Evolutionary conservation across 2,113 vertebrate species (phyloP).

Genomic region (Limanda limanda): DNA sequence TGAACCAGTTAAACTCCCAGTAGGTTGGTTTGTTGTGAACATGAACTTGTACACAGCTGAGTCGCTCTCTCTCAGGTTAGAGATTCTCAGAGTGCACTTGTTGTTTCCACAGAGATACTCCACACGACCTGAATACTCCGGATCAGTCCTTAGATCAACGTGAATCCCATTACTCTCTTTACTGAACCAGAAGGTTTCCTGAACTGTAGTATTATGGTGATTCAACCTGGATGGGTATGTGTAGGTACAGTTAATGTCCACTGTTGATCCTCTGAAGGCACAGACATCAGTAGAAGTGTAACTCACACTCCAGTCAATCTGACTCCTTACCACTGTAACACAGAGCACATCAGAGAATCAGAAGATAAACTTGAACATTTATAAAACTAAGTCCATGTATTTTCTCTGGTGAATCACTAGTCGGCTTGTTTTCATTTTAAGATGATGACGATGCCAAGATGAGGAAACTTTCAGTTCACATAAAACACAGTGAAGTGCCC

Average conservation of each 20-base stretch:
- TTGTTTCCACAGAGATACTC: fast-evolving
- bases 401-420: no score
- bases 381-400: no score
- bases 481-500: no score
- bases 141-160: no score
- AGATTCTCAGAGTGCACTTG: conserved; percentile 12
- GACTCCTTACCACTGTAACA: background rate
- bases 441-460: no score
- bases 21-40: conserved; percentile 7
- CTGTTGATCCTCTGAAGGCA: conserved; percentile 10
- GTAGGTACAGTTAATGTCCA: background rate
- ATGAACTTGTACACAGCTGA: conserved; percentile 34
- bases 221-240: background rate
- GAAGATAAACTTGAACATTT: background rate
- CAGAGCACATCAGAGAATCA: background rate
- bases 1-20: background rate
- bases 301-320: background rate
- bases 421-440: no score
- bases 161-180: no score
- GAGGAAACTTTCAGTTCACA: no score
- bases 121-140: conserved; percentile 4
- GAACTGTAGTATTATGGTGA: fast-evolving
- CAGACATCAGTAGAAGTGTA: conserved; percentile 6
- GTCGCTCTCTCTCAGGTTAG: conserved; percentile 26
- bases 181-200: background rate